Evolutionary conservation across 2,888 invertebrate species (phyloP), one percentile per base, ranked within the genome.

Genomic region (Drosophila putrida): DNA sequence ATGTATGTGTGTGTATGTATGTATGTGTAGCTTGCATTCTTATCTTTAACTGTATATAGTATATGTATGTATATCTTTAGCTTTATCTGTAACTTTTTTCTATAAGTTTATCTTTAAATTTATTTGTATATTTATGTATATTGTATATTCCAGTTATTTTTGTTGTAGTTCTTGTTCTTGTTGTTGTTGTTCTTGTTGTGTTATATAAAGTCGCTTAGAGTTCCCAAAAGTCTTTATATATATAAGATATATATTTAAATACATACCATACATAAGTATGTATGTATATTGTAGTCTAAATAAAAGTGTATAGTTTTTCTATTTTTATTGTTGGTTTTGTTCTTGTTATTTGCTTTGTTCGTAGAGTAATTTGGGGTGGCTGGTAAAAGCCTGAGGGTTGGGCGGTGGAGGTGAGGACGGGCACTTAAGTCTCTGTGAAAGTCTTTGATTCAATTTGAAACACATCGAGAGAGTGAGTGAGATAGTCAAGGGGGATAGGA

Each of bases 371-470:
- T 55, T 6, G 31, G 50, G 36, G 65, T 51, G 71, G 59, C 64
- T 58, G 15, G 46, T 50, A 25, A 44, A 46, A 54, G 68, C 72
- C 73, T 73, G 60, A 70, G 65, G 70, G 41, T 71, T 59, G 75
- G 75, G 59, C 74, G 71, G n/a, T n/a, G n/a, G n/a, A n/a, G 74
- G 71, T 71, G 50, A 75, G 75, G 74, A 75, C 75, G 75, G 75
- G 71, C 57, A 59, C 51, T 57, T 75, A 75, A 75, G 75, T 74
- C 73, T 74, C 72, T 63, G 72, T 63, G 60, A 59, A 57, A 73
- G 72, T 75, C 74, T 74, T 74, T 62, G 54, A 71, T 75, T 75
- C 62, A 59, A 59, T 66, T 71, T 71, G 74, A 75, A 75, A 75
- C 74, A 74, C 74, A 62, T 74, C 41, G 47, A 70, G 65, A 57